Evolutionary conservation across 2,888 invertebrate genomes (phyloP), one percentile per base, ranked within the genome.

Genomic region (Athrips mouffetella): DNA sequence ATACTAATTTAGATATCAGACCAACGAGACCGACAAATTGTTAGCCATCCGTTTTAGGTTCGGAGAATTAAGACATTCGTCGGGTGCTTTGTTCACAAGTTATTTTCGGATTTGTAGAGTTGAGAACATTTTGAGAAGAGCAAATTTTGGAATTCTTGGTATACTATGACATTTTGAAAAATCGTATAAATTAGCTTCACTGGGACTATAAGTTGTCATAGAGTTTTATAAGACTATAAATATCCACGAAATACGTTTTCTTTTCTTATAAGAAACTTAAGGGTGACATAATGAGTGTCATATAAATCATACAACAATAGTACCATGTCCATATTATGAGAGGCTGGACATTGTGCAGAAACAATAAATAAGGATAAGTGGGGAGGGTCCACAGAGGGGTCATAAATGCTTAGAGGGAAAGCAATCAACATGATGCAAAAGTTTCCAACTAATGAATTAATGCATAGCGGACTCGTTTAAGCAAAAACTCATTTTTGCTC

Each of bases 1-100:
- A 79, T 80, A 82, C 82, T 83, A 83, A 84, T 83, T 84, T 83
- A 83, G 84, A 80, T 84, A 84, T 84, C 81, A 81, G 76, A 70
- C 67, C 79, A 76, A 76, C 76, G 74, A 77, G 75, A 65, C 80
- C 77, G 83, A 83, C 83, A 82, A 84, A 83, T 84, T 80, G 81
- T 75, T 69, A 57, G 70, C 70, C 72, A 76, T 79, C 74, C 76
- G 77, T 76, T 68, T 73, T 65, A 68, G 73, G 60, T 82, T 81
- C 80, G 77, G 60, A 67, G 80, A 80, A 80, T 74, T 70, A 73
- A 79, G 71, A 67, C 65, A 62, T 63, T 64, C 57, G 63, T 57
- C 63, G 64, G 55, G 44, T 50, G 54, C 55, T 55, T 55, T 55
- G 54, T 57, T 55, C 53, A 29, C 41, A 45, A 48, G 48, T 48